Evolutionary conservation across 2,797 vertebrate genomes (phyloP).

Genomic region (Hoplostethus mediterraneus): DNA sequence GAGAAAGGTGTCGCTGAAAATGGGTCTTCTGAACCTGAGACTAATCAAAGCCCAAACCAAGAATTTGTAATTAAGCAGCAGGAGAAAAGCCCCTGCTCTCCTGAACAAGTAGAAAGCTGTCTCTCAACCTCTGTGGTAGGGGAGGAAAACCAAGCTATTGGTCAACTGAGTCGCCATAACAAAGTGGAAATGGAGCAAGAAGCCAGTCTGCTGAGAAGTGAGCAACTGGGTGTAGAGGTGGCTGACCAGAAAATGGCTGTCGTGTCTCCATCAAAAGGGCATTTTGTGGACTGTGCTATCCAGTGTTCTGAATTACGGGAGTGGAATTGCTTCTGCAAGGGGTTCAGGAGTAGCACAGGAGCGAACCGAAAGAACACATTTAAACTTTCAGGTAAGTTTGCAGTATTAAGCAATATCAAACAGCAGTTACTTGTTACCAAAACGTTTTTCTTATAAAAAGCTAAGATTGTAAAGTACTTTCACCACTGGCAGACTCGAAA

Average conservation of each 20-base stretch:
- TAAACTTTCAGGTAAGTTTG: constrained; percentile 55
- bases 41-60: constrained; percentile 58
- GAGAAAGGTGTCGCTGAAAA: constrained; percentile 11
- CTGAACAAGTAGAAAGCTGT: not conserved
- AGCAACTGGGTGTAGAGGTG: constrained; percentile 10
- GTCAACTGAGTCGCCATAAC: not conserved
- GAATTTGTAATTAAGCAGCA: constrained; percentile 9
- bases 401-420: not conserved
- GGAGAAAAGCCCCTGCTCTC: constrained; percentile 14
- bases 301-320: constrained; percentile 53
- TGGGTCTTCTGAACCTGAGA: constrained; percentile 65
- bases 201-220: not conserved
- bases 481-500: constrained; percentile 30
- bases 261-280: constrained; percentile 31
- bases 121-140: not conserved
- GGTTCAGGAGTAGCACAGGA: not conserved
- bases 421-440: too few relatives aligned
- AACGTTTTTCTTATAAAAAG: not conserved
- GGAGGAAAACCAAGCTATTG: not conserved
- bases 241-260: not conserved
- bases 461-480: not conserved
- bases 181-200: not conserved
- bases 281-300: constrained; percentile 57
- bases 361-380: not conserved
- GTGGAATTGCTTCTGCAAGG: not conserved